Percentiles rank a stretch among this genome's conserved stretches.
phyloP scores from a whole-genome alignment of 1,140 invertebrate genomes.

The Rhyzopertha dominica region DNA sequence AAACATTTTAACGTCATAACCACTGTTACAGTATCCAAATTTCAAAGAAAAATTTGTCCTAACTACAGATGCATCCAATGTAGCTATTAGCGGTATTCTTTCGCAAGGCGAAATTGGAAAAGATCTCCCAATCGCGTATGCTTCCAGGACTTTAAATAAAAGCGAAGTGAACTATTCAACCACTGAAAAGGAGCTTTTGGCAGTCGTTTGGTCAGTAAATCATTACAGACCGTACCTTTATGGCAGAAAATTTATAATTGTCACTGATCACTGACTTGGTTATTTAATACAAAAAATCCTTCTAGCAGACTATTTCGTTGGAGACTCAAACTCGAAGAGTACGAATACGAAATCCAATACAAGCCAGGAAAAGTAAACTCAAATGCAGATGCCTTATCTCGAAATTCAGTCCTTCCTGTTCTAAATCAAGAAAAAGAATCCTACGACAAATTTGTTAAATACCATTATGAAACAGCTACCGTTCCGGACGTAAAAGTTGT shows the following conservation, averaged over 20 bases:
- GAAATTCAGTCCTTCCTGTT: too few relatives aligned
- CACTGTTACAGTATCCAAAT: constrained; percentile 16
- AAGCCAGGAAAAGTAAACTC: constrained; percentile 12
- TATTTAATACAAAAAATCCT: constrained; percentile 13
- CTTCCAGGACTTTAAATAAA: constrained; percentile 27
- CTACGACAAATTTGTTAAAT: not conserved
- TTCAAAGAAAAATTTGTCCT: constrained; percentile 18
- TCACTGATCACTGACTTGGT: constrained; percentile 38
- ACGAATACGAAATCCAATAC: constrained; percentile 17
- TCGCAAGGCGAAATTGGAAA: constrained; percentile 20
- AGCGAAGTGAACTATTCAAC: constrained; percentile 30
- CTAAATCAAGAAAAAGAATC: constrained; percentile 1
- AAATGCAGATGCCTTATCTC: constrained; percentile 8
- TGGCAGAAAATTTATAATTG: constrained; percentile 34
- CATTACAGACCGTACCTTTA: constrained; percentile 42
- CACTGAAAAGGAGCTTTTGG: constrained; percentile 35
- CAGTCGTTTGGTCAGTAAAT: constrained; percentile 43
- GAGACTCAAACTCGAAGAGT: constrained; percentile 19
- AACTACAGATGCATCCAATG: constrained; percentile 30
- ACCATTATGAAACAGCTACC: too few relatives aligned
- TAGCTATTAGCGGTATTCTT: constrained; percentile 24
- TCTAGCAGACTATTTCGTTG: constrained; percentile 28
- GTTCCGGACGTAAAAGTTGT: too few relatives aligned
- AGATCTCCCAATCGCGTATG: constrained; percentile 28
- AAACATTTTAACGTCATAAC: constrained; percentile 30